Evolutionary conservation across 2,888 invertebrate genomes (phyloP).

Genomic region (Eupithecia subumbrata): DNA sequence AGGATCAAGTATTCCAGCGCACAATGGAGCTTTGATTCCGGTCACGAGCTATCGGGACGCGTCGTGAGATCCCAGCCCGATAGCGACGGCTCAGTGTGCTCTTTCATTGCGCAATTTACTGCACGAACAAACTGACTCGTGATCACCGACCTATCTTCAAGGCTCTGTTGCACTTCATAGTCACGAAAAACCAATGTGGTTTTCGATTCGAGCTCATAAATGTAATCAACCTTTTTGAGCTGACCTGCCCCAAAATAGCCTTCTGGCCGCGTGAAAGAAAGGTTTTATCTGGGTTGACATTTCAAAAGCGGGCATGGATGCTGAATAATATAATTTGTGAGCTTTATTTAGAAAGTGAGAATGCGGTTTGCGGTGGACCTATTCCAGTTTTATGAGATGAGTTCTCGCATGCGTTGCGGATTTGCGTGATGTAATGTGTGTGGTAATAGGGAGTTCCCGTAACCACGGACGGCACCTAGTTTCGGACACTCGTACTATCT

Average conservation of each 20-base stretch:
- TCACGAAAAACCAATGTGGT: constrained; percentile 64
- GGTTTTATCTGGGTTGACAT: constrained; percentile 54
- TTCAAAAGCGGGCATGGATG: constrained; percentile 53
- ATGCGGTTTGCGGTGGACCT: constrained; percentile 53
- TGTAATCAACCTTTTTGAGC: constrained; percentile 24
- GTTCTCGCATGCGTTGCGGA: constrained; percentile 40
- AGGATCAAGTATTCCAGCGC: constrained; percentile 34
- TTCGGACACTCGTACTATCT: no score
- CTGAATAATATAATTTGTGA: constrained; percentile 50
- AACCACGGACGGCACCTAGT: no score
- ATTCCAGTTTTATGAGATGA: constrained; percentile 39
- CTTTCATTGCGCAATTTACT: constrained; percentile 78
- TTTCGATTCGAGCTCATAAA: constrained; percentile 16
- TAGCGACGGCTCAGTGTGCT: constrained; percentile 59
- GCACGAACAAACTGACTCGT: constrained; percentile 67
- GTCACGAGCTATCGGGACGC: constrained; percentile 67
- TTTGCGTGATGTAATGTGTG: constrained; percentile 44
- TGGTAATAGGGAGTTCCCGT: no score
- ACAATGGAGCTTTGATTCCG: constrained; percentile 48
- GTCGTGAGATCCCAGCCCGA: constrained; percentile 73
- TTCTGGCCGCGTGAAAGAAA: constrained; percentile 20
- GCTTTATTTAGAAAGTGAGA: constrained; percentile 58
- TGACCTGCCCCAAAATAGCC: constrained; percentile 33
- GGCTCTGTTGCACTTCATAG: constrained; percentile 63
- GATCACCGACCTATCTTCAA: constrained; percentile 68